Evolutionary conservation across 1,140 invertebrate genomes (phyloP).

Genomic region (Ooceraea biroi): DNA sequence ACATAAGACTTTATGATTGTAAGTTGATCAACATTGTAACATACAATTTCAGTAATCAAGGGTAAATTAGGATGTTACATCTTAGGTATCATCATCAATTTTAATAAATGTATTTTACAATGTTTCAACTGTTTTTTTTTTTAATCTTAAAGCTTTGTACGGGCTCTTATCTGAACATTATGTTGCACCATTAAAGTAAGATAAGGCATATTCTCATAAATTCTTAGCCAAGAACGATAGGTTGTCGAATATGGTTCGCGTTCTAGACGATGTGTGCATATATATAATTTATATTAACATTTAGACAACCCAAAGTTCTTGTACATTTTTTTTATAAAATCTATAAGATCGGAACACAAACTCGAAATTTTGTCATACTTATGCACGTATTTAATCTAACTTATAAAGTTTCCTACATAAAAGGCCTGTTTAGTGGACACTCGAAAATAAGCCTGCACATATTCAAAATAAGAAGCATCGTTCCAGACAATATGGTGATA

Average conservation of each 20-base stretch:
- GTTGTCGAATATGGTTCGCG: constrained; percentile 67
- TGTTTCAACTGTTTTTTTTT: constrained; percentile 45
- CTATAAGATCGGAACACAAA: constrained; percentile 74
- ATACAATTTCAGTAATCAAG: constrained; percentile 11
- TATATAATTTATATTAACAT: constrained; percentile 70
- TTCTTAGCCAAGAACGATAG: constrained; percentile 66
- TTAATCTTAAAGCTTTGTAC: constrained; percentile 44
- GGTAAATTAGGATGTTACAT: constrained; percentile 4
- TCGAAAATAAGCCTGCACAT: constrained; percentile 70
- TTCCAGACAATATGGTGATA: constrained; percentile 19
- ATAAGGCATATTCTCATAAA: constrained; percentile 80
- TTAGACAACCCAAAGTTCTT: constrained; percentile 74
- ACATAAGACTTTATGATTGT: background rate
- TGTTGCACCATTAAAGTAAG: constrained; percentile 80
- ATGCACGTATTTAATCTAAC: constrained; percentile 60
- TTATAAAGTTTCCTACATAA: constrained; percentile 69
- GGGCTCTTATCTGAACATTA: constrained; percentile 55
- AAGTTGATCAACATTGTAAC: constrained; percentile 13
- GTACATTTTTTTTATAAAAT: constrained; percentile 76
- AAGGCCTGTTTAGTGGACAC: constrained; percentile 76
- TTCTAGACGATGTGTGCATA: constrained; percentile 52
- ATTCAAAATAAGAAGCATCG: constrained; percentile 55
- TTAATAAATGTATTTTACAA: constrained; percentile 60
- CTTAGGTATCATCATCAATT: constrained; percentile 35
- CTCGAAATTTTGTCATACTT: constrained; percentile 64